Conservation (phyloP, 2,888 invertebrate species). For the Polietes domitor region DNA sequence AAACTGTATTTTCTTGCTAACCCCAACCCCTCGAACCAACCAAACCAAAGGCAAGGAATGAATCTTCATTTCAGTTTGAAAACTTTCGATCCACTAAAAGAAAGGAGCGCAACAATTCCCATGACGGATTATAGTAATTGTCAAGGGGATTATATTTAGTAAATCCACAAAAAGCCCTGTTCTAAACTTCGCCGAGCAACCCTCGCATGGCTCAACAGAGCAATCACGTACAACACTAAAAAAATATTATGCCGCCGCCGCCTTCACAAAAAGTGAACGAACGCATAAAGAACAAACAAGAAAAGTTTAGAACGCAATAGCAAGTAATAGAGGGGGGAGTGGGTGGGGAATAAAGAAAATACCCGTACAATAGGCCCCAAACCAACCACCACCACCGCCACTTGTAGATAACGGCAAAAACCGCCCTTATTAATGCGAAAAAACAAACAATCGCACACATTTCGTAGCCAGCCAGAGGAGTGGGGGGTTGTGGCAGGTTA, state of each 20-base stretch:
- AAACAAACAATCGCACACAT: constrained; percentile 24
- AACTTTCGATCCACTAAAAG: too few relatives aligned
- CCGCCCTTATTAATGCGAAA: constrained; percentile 55
- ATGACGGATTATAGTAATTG: not conserved
- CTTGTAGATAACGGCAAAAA: constrained; percentile 50
- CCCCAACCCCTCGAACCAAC: too few relatives aligned
- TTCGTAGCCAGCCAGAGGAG: not conserved
- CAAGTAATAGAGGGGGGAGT: not conserved
- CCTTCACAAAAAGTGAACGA: constrained; percentile 4
- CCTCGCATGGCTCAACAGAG: constrained; percentile 11
- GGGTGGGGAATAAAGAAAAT: not conserved
- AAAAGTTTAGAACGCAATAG: constrained; percentile 12
- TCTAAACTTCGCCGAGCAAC: not conserved
- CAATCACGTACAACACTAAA: constrained; percentile 54
- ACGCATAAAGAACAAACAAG: not conserved
- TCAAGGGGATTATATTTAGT: not conserved
- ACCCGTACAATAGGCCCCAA: not conserved
- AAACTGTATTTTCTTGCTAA: too few relatives aligned
- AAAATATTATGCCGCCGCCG: not conserved
- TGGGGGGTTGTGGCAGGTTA: constrained; percentile 48
- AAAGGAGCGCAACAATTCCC: not conserved
- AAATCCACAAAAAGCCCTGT: not conserved
- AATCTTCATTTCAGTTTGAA: too few relatives aligned
- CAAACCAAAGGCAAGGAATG: too few relatives aligned
- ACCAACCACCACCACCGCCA: constrained; percentile 45